Evolutionary conservation across 2,888 invertebrate genomes (phyloP).

Genomic region (Cotesia congregata): DNA sequence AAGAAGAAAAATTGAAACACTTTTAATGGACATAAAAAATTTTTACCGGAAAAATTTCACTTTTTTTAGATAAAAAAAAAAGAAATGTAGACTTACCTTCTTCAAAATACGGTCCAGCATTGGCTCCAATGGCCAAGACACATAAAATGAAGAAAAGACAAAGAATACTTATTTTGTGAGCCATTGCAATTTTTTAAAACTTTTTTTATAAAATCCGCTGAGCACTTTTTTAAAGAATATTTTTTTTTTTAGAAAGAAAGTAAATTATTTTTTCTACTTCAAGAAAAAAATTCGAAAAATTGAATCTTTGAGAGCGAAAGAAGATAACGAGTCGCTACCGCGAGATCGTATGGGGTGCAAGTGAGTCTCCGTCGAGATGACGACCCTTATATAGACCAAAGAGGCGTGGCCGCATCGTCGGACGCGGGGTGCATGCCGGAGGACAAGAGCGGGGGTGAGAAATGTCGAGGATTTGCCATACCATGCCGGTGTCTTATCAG

Average conservation of each 20-base stretch:
- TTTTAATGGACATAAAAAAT: background rate
- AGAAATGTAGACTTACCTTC: constrained; percentile 59
- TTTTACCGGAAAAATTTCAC: background rate
- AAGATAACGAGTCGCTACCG: constrained; percentile 31
- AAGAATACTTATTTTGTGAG: constrained; percentile 61
- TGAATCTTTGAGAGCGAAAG: background rate
- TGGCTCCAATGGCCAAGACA: constrained; percentile 54
- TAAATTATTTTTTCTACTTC: too few relatives aligned
- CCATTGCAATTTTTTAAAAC: constrained; percentile 37
- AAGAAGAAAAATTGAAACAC: background rate
- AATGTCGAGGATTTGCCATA: constrained; percentile 35
- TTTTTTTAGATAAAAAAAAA: background rate
- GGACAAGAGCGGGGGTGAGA: constrained; percentile 36
- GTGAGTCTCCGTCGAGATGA: constrained; percentile 57
- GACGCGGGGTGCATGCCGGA: constrained; percentile 30
- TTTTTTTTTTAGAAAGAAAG: background rate
- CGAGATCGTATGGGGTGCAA: constrained; percentile 57
- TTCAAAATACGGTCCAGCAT: constrained; percentile 62
- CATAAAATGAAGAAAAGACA: constrained; percentile 57
- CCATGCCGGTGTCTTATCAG: constrained; percentile 14
- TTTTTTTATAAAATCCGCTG: too few relatives aligned
- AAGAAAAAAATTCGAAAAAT: background rate
- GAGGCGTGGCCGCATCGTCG: constrained; percentile 63
- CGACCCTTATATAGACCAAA: constrained; percentile 65
- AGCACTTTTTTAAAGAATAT: background rate